Percentiles rank a stretch among this genome's conserved stretches.
Conservation (phyloP, 1,140 invertebrate genomes). For the Glomeris maerens region DNA sequence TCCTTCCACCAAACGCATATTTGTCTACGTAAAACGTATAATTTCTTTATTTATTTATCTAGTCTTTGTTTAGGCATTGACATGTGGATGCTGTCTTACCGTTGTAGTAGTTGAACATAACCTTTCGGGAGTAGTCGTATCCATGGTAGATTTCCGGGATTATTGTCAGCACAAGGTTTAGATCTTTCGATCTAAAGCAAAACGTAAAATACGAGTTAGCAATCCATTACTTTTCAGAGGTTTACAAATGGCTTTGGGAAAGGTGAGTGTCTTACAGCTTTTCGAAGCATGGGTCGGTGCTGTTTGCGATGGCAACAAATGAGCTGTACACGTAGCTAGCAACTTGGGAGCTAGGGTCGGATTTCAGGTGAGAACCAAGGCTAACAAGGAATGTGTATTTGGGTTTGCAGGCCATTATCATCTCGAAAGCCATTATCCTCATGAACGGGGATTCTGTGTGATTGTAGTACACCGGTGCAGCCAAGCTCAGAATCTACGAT, state of each 20-base stretch:
- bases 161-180: not conserved
- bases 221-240: too few species aligned
- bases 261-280: constrained; percentile 6
- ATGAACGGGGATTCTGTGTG: constrained; percentile 15
- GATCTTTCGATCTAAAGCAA: too few species aligned
- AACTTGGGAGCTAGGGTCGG: constrained; percentile 2
- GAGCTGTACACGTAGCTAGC: constrained; percentile 8
- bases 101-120: not conserved
- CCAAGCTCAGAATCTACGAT: constrained; percentile 13
- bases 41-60: not conserved
- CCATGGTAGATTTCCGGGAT: not conserved
- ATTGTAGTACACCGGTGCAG: constrained; percentile 18
- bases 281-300: constrained; percentile 6
- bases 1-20: constrained; percentile 18
- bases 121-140: not conserved
- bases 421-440: constrained; percentile 18
- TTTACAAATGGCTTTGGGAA: too few species aligned
- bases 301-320: not conserved
- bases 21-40: constrained; percentile 13
- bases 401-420: constrained; percentile 10
- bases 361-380: not conserved
- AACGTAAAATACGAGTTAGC: too few species aligned
- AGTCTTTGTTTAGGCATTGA: not conserved
- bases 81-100: not conserved
- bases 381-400: not conserved